Evolutionary conservation across 1,140 invertebrate genomes (phyloP).

Genomic region (Procambarus clarkii): DNA sequence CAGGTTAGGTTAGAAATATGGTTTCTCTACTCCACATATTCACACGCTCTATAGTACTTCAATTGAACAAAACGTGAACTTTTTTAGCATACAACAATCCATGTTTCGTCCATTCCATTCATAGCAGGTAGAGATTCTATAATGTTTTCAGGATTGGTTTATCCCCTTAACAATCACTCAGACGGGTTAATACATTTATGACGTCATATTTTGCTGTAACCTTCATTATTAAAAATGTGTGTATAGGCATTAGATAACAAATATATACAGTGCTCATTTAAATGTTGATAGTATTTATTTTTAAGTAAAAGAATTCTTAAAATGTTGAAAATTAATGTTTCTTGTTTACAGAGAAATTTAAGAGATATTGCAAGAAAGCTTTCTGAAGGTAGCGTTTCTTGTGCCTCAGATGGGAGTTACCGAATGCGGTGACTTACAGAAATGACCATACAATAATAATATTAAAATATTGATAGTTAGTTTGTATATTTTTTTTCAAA

Average conservation of each 20-base stretch:
- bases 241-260: neutral
- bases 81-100: no score
- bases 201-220: neutral
- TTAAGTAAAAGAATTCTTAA: neutral
- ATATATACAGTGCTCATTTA: neutral
- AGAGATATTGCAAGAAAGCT: neutral
- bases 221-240: neutral
- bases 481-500: slow-evolving; percentile 4
- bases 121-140: no score
- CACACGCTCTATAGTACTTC: no score
- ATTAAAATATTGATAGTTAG: neutral
- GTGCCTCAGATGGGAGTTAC: neutral
- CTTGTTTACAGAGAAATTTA: neutral
- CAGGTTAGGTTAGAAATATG: no score
- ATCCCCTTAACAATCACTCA: neutral
- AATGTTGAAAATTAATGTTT: neutral
- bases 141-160: no score
- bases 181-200: neutral
- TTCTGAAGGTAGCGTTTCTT: neutral
- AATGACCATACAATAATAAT: neutral
- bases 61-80: no score
- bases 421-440: neutral
- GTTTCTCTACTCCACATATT: no score
- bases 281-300: neutral
- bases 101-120: no score